phyloP scores from a whole-genome alignment of 2,113 vertebrate species.

The Chitala chitala region DNA sequence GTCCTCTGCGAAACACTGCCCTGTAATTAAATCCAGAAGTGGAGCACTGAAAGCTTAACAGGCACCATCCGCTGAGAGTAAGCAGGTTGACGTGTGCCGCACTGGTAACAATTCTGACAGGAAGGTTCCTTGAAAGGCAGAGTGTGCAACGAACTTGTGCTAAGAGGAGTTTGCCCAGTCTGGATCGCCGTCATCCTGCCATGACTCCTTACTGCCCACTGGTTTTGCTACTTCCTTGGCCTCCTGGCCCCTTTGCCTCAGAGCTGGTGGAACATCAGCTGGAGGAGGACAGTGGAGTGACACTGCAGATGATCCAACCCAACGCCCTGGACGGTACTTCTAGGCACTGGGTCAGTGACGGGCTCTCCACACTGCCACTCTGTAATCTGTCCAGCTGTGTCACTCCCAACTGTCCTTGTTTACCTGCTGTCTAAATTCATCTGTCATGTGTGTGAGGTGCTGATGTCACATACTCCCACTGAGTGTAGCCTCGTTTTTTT shows the following conservation, averaged over 20 bases:
- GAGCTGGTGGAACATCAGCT: conserved; percentile 53
- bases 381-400: background rate
- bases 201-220: conserved; percentile 65
- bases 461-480: too few species aligned
- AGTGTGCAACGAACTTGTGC: background rate
- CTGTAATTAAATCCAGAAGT: background rate
- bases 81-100: background rate
- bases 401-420: background rate
- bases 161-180: conserved; percentile 42
- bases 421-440: background rate
- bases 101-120: background rate
- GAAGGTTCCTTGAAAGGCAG: conserved; percentile 8
- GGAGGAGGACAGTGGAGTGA: conserved; percentile 57
- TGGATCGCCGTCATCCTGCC: conserved; percentile 30
- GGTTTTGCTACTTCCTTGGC: conserved; percentile 58
- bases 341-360: conserved; percentile 63
- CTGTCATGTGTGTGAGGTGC: background rate
- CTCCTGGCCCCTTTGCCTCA: conserved; percentile 39
- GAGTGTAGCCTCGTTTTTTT: background rate
- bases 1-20: background rate
- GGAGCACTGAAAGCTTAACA: conserved; percentile 1
- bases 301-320: conserved; percentile 67
- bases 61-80: background rate
- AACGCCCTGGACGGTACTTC: conserved; percentile 59
- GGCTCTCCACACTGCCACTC: background rate